Evolutionary conservation across 2,888 invertebrate genomes (phyloP), one percentile per base, ranked within the genome.

Genomic region (Proisotoma minuta): DNA sequence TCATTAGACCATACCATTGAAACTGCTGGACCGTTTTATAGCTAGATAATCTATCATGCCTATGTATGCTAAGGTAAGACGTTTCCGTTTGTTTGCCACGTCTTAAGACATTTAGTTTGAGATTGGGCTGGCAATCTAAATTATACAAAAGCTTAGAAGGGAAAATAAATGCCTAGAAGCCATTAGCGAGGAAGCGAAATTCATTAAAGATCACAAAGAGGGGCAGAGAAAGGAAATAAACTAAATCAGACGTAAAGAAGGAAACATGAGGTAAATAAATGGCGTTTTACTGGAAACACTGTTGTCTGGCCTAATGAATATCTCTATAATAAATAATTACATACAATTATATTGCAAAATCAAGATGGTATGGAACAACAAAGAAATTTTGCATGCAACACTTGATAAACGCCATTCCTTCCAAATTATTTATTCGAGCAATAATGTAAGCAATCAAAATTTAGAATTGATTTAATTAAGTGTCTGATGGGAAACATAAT

Each of bases 11-110:
- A n/a, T n/a, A n/a, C n/a, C n/a, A 43, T 23, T 56, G 23, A 49
- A 27, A 20, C 26, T 26, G 43, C 43, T 56, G 24, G 27, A 43
- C 56, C 56, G 27, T 56, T 56, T 56, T 47, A 56, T 43, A 24
- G 56, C n/a, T n/a, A 2, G 23, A 43, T 43, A 43, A 56, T 56
- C 56, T 18, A 43, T 43, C 43, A 43, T 5, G 43, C 22, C 23
- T 49, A 15, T 8, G 10, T 43, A 43, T 5, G 4, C 43, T 34
- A 34, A 43, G 43, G 43, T 43, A 43, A n/a, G 43, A 43, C 43
- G 20, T 43, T 43, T 43, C 20, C 43, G 43, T n/a, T 43, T n/a
- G 4, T 43, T 15, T 5, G 15, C 18, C 43, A 12, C 43, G 43
- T n/a, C 43, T 12, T 5, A 5, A n/a, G 43, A 43, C 43, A 43